phyloP scores from a whole-genome alignment of 2,113 vertebrate species.

The Rhombomys opimus region DNA sequence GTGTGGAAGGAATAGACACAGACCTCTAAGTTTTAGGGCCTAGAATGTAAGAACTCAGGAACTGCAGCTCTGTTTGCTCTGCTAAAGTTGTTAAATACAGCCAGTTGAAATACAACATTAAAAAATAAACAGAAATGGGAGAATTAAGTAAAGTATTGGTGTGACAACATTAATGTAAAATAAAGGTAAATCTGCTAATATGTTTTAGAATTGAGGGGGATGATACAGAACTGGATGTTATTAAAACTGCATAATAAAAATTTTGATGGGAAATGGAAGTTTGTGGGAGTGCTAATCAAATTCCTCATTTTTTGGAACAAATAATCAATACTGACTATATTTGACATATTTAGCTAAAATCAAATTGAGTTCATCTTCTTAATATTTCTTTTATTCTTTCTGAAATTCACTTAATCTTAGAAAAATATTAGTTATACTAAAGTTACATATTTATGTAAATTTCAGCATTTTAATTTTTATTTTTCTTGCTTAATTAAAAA shows the following conservation, averaged over 20 bases:
- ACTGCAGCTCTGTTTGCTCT: background rate
- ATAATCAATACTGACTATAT: constrained; percentile 73
- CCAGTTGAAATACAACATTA: background rate
- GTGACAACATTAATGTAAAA: constrained; percentile 30
- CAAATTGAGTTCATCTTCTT: constrained; percentile 41
- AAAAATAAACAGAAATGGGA: background rate
- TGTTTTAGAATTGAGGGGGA: constrained; percentile 68
- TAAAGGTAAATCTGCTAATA: constrained; percentile 33
- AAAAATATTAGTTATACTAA: background rate
- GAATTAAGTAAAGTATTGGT: background rate
- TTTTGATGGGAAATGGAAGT: constrained; percentile 53
- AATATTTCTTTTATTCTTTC: constrained; percentile 29
- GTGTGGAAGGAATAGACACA: background rate
- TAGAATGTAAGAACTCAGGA: background rate
- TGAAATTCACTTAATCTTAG: constrained; percentile 39
- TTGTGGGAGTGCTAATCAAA: constrained; percentile 59
- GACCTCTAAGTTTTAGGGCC: background rate
- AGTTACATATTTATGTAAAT: constrained; percentile 40
- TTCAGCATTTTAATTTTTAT: background rate
- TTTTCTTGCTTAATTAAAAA: constrained; percentile 44
- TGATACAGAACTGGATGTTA: constrained; percentile 64
- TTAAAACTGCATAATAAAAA: constrained; percentile 70
- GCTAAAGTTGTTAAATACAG: background rate
- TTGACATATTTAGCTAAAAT: constrained; percentile 61
- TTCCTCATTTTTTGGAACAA: constrained; percentile 67